These are phyloP conservation scores for Nemoura dubitans DNA, from an alignment of 2,888 invertebrate genomes.

Conservation along the genomic window DNA sequence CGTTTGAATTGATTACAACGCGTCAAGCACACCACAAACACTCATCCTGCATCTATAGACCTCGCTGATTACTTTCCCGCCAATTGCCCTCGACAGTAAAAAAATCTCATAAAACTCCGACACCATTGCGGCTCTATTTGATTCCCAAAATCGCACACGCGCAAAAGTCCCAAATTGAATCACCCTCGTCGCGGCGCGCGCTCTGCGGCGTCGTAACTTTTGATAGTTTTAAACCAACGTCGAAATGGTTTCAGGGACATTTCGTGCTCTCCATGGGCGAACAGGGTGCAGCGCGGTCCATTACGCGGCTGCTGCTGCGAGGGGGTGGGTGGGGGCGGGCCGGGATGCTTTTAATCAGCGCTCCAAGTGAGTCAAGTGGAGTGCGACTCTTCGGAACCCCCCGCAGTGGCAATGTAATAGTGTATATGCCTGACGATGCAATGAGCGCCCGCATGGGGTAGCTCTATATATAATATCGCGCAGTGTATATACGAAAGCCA, in stretches of 20 bases:
- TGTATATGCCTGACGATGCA: constrained; percentile 38
- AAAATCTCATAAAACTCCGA: background rate
- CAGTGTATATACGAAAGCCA: no score
- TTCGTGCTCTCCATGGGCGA: background rate
- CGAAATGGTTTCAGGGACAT: background rate
- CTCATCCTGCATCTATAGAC: background rate
- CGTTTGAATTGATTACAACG: no score
- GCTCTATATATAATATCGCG: no score
- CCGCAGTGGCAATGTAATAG: constrained; percentile 43
- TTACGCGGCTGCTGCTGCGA: constrained; percentile 2
- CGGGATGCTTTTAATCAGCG: constrained; percentile 48
- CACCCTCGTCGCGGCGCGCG: background rate
- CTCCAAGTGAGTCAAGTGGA: constrained; percentile 45
- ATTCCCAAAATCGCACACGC: background rate
- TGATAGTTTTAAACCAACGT: background rate
- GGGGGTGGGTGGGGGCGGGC: constrained; percentile 1
- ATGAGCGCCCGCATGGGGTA: background rate
- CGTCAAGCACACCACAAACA: background rate
- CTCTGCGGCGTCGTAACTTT: background rate
- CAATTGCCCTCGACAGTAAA: background rate
- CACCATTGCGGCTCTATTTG: background rate
- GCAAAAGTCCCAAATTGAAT: background rate
- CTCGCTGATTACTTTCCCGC: background rate
- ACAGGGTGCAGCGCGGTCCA: background rate
- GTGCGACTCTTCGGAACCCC: constrained; percentile 32